Conservation (phyloP, 2,888 invertebrate genomes). For the Leucophenga montana region DNA sequence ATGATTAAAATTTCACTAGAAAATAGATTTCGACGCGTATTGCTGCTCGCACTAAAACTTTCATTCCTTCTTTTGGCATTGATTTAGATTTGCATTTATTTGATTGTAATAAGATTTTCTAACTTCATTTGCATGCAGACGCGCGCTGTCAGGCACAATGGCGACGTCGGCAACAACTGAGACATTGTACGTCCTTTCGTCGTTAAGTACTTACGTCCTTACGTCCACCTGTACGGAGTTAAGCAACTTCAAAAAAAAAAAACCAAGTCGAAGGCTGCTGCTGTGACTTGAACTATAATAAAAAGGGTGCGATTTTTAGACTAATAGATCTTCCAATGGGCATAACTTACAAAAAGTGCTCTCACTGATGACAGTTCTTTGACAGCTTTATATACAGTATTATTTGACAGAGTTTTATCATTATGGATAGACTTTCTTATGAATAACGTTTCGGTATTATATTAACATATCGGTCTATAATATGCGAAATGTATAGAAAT, state of each 20-base stretch:
- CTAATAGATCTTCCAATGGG: no score
- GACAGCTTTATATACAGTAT: no score
- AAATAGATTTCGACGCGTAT: neutral
- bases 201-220: slow-evolving; percentile 19
- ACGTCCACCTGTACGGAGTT: neutral
- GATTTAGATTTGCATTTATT: neutral
- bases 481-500: no score
- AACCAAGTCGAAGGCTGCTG: neutral
- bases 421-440: no score
- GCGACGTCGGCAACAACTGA: no score
- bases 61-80: neutral
- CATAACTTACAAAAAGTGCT: no score
- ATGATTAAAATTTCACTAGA: neutral
- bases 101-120: neutral
- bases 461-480: no score
- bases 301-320: neutral
- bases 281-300: neutral
- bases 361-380: no score
- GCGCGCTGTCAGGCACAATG: neutral
- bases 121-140: neutral
- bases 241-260: neutral
- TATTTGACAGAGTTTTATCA: no score
- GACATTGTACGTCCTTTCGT: neutral
- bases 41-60: neutral
- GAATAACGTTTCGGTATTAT: no score